These are phyloP conservation scores for Drosophila lowei DNA, from an alignment of 1,140 invertebrate genomes.

Conservation along the genomic window DNA sequence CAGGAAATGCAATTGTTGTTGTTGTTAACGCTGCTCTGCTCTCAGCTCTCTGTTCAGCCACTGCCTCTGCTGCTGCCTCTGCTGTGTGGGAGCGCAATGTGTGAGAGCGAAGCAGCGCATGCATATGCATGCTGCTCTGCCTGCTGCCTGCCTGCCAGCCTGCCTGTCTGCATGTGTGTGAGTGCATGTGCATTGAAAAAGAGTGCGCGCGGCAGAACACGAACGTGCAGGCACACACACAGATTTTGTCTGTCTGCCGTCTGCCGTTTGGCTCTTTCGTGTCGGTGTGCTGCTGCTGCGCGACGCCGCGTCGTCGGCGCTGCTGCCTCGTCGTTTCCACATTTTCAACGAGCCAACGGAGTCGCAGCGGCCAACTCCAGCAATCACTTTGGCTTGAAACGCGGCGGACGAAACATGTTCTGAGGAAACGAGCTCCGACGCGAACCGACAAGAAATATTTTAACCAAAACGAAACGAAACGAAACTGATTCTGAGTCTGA, in stretches of 20 bases:
- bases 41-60: not conserved
- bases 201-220: constrained; percentile 27
- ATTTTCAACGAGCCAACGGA: constrained; percentile 82
- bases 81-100: constrained; percentile 29
- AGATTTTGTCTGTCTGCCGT: constrained; percentile 66
- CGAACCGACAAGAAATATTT: constrained; percentile 19
- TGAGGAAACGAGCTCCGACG: constrained; percentile 73
- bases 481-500: constrained; percentile 18
- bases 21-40: not conserved
- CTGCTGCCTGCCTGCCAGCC: constrained; percentile 25
- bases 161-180: constrained; percentile 34
- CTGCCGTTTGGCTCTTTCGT: constrained; percentile 9
- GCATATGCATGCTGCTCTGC: constrained; percentile 31
- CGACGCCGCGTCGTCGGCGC: constrained; percentile 37
- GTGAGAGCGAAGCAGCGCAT: constrained; percentile 29
- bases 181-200: constrained; percentile 45
- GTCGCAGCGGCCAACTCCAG: constrained; percentile 69
- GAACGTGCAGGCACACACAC: constrained; percentile 23
- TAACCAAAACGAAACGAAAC: constrained; percentile 17
- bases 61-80: constrained; percentile 8
- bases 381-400: constrained; percentile 81
- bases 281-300: constrained; percentile 38
- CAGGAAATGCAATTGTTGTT: constrained; percentile 46
- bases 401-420: constrained; percentile 82
- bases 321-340: constrained; percentile 59